A percentile compares a stretch with the other conserved stretches of the same genome.
Evolutionary conservation across 2,797 vertebrate species (phyloP).

Genomic region (Danio jaintianensis): DNA sequence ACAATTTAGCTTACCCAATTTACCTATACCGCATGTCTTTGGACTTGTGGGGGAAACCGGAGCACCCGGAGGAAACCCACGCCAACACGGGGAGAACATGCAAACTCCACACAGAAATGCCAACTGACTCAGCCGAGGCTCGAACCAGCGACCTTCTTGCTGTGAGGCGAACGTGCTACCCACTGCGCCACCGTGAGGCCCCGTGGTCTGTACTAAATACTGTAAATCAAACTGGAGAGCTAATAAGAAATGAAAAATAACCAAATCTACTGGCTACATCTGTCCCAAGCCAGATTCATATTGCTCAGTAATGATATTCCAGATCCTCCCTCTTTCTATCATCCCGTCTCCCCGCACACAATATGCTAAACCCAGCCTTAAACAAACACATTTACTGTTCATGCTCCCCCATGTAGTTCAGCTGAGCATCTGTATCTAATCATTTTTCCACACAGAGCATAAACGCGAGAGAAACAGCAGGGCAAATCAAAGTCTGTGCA

Average conservation of each 20-base stretch:
- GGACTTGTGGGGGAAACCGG: too few relatives aligned
- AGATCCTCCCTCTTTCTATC: conserved; percentile 30
- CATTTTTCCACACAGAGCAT: conserved; percentile 40
- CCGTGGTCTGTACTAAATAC: not conserved
- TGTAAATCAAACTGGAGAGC: conserved; percentile 9
- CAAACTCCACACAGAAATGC: too few relatives aligned
- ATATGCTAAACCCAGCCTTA: conserved; percentile 44
- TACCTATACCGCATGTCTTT: too few relatives aligned
- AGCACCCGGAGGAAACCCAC: too few relatives aligned
- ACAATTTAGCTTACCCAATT: too few relatives aligned
- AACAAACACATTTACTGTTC: conserved; percentile 47
- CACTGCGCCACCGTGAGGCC: too few relatives aligned
- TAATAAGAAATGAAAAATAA: conserved; percentile 9
- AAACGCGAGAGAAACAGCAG: conserved; percentile 33
- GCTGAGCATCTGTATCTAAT: conserved; percentile 46
- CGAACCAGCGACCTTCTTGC: too few relatives aligned
- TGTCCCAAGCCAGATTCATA: conserved; percentile 6
- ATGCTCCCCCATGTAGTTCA: conserved; percentile 40
- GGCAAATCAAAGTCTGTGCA: conserved; percentile 45
- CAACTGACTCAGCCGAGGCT: too few relatives aligned
- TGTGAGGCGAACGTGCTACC: too few relatives aligned
- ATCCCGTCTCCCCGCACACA: conserved; percentile 20
- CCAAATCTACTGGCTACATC: not conserved
- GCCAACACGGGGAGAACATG: too few relatives aligned
- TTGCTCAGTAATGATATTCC: conserved; percentile 15